Percentiles rank a stretch among this genome's conserved stretches.
These are phyloP conservation scores for Rousettus madagascariensis DNA, from an alignment of 2,797 vertebrate species.

Conservation along the genomic window DNA sequence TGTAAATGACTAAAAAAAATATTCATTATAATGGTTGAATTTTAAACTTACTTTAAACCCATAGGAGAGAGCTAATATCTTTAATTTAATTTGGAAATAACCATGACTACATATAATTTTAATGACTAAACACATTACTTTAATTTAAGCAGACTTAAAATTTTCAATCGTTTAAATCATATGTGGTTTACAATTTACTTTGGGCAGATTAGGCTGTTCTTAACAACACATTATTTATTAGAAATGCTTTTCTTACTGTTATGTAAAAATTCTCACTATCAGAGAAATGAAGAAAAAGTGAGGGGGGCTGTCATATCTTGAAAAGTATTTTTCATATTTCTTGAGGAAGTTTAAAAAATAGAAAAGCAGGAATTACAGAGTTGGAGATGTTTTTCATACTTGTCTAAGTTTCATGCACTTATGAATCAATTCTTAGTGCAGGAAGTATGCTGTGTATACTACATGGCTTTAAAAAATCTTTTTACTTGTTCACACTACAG, in stretches of 20 bases:
- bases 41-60: conserved; percentile 5
- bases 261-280: neutral
- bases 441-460: neutral
- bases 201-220: neutral
- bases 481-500: neutral
- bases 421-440: neutral
- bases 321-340: conserved; percentile 21
- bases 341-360: neutral
- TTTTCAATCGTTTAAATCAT: conserved; percentile 4
- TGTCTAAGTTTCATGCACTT: neutral
- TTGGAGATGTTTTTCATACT: neutral
- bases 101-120: neutral
- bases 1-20: neutral
- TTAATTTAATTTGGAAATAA: conserved; percentile 43
- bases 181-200: conserved; percentile 7
- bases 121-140: neutral
- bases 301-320: neutral
- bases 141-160: neutral
- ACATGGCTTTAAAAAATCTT: neutral
- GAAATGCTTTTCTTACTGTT: neutral
- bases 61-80: neutral
- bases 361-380: neutral
- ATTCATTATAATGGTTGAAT: neutral
- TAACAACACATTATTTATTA: neutral
- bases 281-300: neutral